phyloP scores from a whole-genome alignment of 2,113 vertebrate genomes.

The Eurypyga helias region DNA sequence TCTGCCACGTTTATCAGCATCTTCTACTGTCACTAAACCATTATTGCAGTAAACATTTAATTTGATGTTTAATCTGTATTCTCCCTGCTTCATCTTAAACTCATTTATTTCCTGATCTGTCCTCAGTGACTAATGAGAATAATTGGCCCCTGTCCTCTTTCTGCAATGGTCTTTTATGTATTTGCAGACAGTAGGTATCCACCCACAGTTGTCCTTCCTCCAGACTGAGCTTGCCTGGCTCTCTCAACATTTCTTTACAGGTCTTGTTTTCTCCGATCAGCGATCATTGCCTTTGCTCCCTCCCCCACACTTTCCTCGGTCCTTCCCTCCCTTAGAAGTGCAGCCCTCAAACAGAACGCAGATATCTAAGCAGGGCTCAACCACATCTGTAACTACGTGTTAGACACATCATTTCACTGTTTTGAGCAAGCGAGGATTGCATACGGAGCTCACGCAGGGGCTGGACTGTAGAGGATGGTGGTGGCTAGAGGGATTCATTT shows the following conservation, averaged over 20 bases:
- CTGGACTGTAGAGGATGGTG: background rate
- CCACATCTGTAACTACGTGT: background rate
- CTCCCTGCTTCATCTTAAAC: conserved; percentile 31
- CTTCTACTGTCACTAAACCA: conserved; percentile 7
- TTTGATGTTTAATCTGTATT: conserved; percentile 36
- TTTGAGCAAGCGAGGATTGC: background rate
- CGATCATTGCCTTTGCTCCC: background rate
- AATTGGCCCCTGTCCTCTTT: conserved; percentile 55
- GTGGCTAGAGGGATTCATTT: background rate
- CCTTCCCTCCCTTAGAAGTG: background rate
- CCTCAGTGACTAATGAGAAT: conserved; percentile 56
- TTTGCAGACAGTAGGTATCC: conserved; percentile 40
- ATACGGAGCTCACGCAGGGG: background rate
- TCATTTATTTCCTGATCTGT: conserved; percentile 49
- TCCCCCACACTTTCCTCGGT: background rate
- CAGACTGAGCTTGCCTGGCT: background rate
- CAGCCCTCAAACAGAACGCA: background rate
- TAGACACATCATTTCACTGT: background rate
- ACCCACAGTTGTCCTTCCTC: conserved; percentile 22
- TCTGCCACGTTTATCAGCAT: background rate
- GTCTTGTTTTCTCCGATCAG: background rate
- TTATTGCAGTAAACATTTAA: conserved; percentile 54
- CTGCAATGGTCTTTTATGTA: conserved; percentile 16
- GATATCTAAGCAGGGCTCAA: background rate
- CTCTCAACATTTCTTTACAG: conserved; percentile 6